Base-by-base conservation (phyloP, 2,888 invertebrate genomes). In the Altica lythri region DNA sequence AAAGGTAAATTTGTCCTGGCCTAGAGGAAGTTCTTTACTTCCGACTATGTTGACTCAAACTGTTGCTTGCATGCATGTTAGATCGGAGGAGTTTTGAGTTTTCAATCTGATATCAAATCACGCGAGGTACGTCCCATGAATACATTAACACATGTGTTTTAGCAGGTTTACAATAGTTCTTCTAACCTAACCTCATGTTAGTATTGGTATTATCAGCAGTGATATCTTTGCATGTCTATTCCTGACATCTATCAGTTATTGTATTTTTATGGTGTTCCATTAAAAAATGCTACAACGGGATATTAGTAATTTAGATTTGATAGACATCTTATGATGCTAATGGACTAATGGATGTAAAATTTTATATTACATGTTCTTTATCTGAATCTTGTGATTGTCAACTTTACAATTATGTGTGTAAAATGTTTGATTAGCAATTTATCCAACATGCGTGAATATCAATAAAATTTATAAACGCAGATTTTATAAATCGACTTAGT, bases 101-200 rank as follows among this genome's bases (percentile, higher is more conserved):
- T 42, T 40, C 40, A 27, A 48, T 42, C 53, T 12, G 45, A 48
- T 53, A 47, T 35, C 40, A 34, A 34, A 53, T 54, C 54, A 57
- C 57, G 51, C 50, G 29, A 53, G 27, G 52, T 53, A 46, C 34
- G 53, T 38, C 35, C 30, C 50, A 19, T 46, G 50, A 43, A 48
- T 50, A 48, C 49, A 53, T 55, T 53, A 56, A 45, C 54, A 56
- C 59, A 56, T 56, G 53, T 56, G 51, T 54, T 59, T 53, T 40
- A 49, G 47, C 51, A 45, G 32, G 45, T 53, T 54, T 53, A 59
- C 56, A 51, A 53, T 51, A 30, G 55, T 34, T 45, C 53, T 56
- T 51, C 59, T 47, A 59, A 44, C 53, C 47, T 53, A 49, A 53
- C 53, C 53, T 54, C 46, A 37, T 59, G 55, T 45, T 52, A 38